Evolutionary conservation across 2,888 invertebrate species (phyloP).

Genomic region (Ferrisia virgata): DNA sequence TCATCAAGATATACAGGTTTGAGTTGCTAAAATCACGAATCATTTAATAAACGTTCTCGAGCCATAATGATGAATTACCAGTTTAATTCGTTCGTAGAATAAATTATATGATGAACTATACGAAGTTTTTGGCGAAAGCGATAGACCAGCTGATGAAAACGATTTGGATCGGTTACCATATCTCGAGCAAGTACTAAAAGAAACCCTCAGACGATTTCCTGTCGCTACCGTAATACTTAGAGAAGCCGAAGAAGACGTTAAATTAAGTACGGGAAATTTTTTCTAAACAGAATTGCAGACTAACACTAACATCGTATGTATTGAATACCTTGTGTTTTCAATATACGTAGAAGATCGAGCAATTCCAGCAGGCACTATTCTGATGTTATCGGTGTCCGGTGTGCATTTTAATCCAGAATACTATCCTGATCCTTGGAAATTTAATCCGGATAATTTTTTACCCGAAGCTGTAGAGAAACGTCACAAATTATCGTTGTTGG

Average conservation of each 20-base stretch:
- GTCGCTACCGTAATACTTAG: conserved; percentile 16
- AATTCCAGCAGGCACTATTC: conserved; percentile 47
- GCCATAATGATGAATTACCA: not conserved
- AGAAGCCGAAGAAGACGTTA: conserved; percentile 23
- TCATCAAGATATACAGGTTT: conserved; percentile 51
- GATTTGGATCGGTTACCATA: conserved; percentile 52
- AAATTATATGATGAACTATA: conserved; percentile 48
- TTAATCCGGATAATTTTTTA: conserved; percentile 48
- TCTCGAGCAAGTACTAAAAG: conserved; percentile 48
- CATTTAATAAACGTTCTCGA: not conserved
- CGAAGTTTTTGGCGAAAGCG: conserved; percentile 48
- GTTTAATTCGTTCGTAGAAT: conserved; percentile 36
- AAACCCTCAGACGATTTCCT: conserved; percentile 48
- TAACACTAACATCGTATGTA: not conserved
- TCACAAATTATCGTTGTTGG: conserved; percentile 47
- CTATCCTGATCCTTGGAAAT: conserved; percentile 47
- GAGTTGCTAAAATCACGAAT: not conserved
- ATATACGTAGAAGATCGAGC: not conserved
- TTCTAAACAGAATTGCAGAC: not conserved
- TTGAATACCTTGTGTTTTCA: not conserved
- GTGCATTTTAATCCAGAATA: conserved; percentile 45
- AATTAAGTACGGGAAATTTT: not conserved
- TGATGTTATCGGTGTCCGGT: conserved; percentile 37
- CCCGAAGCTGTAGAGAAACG: conserved; percentile 45
- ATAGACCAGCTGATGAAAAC: conserved; percentile 54